Evolutionary conservation across 2,797 vertebrate species (phyloP).

Genomic region (Poecile montanus): DNA sequence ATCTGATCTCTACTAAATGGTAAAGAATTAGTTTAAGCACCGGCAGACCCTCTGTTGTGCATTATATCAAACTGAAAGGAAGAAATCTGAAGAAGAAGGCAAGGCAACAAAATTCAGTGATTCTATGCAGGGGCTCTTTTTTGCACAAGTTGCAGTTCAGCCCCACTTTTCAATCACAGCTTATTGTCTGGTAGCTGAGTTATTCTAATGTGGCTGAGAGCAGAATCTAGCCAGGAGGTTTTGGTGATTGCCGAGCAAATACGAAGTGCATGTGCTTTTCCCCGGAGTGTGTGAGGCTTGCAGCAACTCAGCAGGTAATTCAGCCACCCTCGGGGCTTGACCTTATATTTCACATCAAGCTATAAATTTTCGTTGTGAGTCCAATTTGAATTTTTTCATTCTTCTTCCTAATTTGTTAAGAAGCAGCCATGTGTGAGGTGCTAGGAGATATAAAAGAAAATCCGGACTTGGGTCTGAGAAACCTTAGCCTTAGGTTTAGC

Average conservation of each 20-base stretch:
- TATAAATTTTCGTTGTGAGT: background rate
- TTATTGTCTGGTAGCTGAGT: background rate
- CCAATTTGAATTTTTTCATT: background rate
- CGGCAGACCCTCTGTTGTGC: background rate
- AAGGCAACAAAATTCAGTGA: background rate
- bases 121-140: background rate
- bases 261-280: background rate
- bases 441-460: background rate
- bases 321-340: background rate
- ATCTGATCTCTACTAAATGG: conserved; percentile 54
- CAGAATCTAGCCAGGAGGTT: background rate
- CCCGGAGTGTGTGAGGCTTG: background rate
- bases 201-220: background rate
- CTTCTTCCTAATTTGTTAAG: conserved; percentile 5
- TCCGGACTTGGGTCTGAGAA: background rate
- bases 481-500: background rate
- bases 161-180: background rate
- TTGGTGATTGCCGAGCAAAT: background rate
- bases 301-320: conserved; percentile 17
- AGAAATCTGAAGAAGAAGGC: background rate
- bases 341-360: background rate
- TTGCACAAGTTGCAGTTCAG: background rate
- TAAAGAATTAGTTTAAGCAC: conserved; percentile 61
- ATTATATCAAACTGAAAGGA: background rate
- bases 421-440: background rate